Base-by-base conservation (phyloP, 2,113 vertebrate species). In the Prolemur simus region DNA sequence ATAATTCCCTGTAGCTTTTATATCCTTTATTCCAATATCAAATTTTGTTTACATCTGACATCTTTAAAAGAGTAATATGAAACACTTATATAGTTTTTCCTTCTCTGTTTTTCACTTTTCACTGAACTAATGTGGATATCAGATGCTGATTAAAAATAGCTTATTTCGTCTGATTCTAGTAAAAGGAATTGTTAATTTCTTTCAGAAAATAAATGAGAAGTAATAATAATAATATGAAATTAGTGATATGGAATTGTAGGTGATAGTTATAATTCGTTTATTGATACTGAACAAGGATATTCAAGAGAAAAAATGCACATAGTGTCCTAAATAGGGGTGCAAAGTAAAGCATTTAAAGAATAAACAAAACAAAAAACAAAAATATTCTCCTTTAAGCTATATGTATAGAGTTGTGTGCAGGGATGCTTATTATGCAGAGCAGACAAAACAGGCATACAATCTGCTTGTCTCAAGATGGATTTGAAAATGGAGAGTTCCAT, bases 401-500 rank as follows among this genome's bases (percentile, higher is more conserved):
- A 49, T 66, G 11, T 42, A 13, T 52, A 47, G 14, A 7, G 0
- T 49, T 71, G 27, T 68, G 14, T 45, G 34, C 58, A 81, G 15
- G 32, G 6, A 39, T 45, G 27, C 1, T 89, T 86, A 18, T 45
- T 63, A 64, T 66, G 45, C 54, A 68, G 54, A 97, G 11, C 32
- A 92, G 60, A 78, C 5, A 34, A 94, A 87, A 47, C 52, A 89
- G 37, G 3, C 60, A 10, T 63, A 25, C 6, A 2, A 4, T 80
- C 69, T 88, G 3, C 32, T 85, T 88, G 2, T 85, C 86, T 91
- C 87, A 23, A 66, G 71, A 71, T 87, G 42, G 2, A 85, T 78
- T 91, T 89, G 39, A 56, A 83, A 97, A 84, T 60, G 21, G 20
- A 94, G 32, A 68, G 1, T 86, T 89, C n/a, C 63, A 86, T 85